Percentiles rank a stretch among this genome's conserved stretches.
phyloP scores from a whole-genome alignment of 2,113 vertebrate genomes.

The Pithys albifrons region DNA sequence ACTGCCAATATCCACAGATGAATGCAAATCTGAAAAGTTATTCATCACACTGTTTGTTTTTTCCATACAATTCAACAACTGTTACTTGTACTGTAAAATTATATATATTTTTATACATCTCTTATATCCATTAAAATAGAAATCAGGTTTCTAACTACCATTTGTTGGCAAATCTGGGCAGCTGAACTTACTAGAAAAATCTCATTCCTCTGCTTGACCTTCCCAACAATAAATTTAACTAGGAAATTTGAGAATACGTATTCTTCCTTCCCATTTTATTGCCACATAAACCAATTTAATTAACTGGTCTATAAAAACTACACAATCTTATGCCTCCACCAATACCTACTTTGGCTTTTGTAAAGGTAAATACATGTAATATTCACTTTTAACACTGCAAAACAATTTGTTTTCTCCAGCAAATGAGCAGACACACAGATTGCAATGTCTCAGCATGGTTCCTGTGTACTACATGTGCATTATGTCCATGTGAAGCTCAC shows the following conservation, averaged over 20 bases:
- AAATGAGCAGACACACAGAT: slow-evolving; percentile 47
- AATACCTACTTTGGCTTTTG: not conserved
- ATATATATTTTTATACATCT: not conserved
- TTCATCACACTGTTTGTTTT: not conserved
- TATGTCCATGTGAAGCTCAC: slow-evolving; percentile 68
- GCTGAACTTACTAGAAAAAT: not conserved
- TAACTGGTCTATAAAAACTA: not conserved
- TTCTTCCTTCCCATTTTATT: not conserved
- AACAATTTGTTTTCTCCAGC: slow-evolving; percentile 27
- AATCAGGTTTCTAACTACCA: not conserved
- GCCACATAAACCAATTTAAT: not conserved
- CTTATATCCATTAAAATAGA: not conserved
- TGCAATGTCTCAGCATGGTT: slow-evolving; percentile 61
- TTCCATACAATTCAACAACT: not conserved
- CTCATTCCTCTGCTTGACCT: not conserved
- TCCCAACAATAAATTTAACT: not conserved
- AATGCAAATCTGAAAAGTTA: not conserved
- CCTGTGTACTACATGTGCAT: slow-evolving; percentile 61
- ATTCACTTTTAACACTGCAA: not conserved
- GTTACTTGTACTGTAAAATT: not conserved
- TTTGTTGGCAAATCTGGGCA: not conserved
- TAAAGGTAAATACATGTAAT: not conserved
- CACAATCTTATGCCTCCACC: not conserved
- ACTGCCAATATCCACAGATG: not conserved
- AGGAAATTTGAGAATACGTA: not conserved